Evolutionary conservation across 2,888 invertebrate species (phyloP).

Genomic region (Conops quadrifasciatus): DNA sequence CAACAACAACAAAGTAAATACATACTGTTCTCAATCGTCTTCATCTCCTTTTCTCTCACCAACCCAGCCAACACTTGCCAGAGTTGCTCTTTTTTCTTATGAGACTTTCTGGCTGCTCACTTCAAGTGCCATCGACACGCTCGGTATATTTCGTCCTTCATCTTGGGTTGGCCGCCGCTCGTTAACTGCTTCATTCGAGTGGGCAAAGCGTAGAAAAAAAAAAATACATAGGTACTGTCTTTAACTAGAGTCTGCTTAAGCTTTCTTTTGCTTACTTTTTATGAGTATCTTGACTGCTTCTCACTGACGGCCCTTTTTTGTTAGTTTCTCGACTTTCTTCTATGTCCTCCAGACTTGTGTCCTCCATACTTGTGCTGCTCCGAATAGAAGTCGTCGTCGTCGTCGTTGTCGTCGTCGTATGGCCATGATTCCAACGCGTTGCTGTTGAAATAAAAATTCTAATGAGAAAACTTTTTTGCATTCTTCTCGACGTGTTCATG

Average conservation of each 20-base stretch:
- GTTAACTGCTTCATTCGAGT: neutral
- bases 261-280: neutral
- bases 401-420: no score
- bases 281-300: neutral
- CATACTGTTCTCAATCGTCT: neutral
- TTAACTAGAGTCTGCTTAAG: neutral
- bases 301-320: neutral
- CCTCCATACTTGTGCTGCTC: neutral
- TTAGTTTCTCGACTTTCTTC: neutral
- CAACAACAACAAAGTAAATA: neutral
- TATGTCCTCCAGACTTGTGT: neutral
- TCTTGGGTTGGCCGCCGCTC: no score
- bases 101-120: neutral
- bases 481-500: slow-evolving; percentile 13
- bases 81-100: neutral
- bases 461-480: slow-evolving; percentile 33
- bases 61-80: neutral
- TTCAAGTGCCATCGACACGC: slow-evolving; percentile 8
- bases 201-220: neutral
- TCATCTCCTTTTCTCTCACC: neutral
- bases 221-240: no score
- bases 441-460: slow-evolving; percentile 28
- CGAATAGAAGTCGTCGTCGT: neutral
- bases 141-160: no score
- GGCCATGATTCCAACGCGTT: neutral